A percentile compares a stretch with the other conserved stretches of the same genome.
Evolutionary conservation across 2,113 vertebrate species (phyloP).

Genomic region (Psephotus haematonotus): DNA sequence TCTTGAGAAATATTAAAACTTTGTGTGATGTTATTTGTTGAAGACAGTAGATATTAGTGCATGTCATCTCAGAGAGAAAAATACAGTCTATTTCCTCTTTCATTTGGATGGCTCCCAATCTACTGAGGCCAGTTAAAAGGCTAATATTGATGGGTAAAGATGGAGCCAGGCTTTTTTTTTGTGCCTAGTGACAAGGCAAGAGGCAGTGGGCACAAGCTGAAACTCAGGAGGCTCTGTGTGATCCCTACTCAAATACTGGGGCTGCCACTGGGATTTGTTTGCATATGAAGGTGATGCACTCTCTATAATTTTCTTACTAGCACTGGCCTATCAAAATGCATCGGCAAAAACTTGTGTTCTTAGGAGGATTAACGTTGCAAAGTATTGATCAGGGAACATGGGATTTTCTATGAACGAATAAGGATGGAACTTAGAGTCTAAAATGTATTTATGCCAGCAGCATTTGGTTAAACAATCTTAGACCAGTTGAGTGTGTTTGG

Average conservation of each 20-base stretch:
- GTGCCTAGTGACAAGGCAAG: neutral
- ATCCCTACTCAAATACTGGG: rapidly evolving
- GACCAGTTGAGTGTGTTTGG: neutral
- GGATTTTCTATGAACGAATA: neutral
- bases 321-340: neutral
- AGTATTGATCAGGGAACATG: neutral
- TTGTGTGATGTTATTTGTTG: neutral
- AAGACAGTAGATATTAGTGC: neutral
- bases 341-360: neutral
- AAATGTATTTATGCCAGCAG: neutral
- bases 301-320: neutral
- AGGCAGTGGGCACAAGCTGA: neutral
- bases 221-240: neutral
- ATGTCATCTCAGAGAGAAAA: neutral
- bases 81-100: neutral
- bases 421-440: neutral
- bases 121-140: neutral
- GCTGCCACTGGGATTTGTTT: neutral
- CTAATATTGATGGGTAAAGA: neutral
- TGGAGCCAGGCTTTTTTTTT: neutral
- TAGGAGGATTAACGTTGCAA: neutral
- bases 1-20: neutral
- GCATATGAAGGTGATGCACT: neutral
- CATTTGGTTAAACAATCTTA: neutral
- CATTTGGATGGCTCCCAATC: neutral